Evolutionary conservation across 1,140 invertebrate species (phyloP).

Genomic region (Caenorhabditis tropicalis): DNA sequence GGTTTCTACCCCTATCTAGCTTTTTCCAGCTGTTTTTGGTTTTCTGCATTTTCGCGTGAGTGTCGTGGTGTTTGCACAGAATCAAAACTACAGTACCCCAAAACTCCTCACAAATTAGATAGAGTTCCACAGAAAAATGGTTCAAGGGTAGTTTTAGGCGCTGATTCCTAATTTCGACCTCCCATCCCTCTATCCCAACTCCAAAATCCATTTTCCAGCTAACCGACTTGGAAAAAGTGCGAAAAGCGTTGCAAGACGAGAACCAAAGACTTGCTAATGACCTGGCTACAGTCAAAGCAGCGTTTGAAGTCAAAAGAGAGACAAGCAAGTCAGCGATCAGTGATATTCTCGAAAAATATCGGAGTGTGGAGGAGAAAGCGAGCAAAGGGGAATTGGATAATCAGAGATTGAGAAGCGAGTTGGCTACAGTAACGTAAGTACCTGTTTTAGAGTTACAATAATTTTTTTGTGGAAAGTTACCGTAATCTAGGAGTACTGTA

Average conservation of each 20-base stretch:
- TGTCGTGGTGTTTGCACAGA: too few species aligned
- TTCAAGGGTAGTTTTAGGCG: too few species aligned
- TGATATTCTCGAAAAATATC: conserved; percentile 31
- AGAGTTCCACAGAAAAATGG: too few species aligned
- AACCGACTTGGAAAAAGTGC: conserved; percentile 10
- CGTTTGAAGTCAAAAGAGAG: conserved; percentile 14
- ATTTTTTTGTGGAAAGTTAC: too few species aligned
- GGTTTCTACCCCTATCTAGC: too few species aligned
- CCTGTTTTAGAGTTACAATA: not conserved
- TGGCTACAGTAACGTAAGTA: conserved; percentile 20
- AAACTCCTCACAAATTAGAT: too few species aligned
- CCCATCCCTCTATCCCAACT: too few species aligned
- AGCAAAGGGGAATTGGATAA: conserved; percentile 7
- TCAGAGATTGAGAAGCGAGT: not conserved
- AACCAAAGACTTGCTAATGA: conserved; percentile 5
- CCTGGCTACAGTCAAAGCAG: conserved; percentile 6
- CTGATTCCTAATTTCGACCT: too few species aligned
- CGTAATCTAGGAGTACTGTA: too few species aligned
- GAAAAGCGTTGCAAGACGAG: conserved; percentile 30
- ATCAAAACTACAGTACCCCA: too few species aligned
- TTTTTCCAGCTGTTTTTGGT: too few species aligned
- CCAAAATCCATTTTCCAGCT: not conserved
- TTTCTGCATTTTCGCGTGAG: too few species aligned
- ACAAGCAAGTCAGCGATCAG: conserved; percentile 15
- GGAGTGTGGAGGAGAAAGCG: not conserved